Base-by-base conservation (phyloP, 2,113 vertebrate species). In the Chaenogobius annularis region DNA sequence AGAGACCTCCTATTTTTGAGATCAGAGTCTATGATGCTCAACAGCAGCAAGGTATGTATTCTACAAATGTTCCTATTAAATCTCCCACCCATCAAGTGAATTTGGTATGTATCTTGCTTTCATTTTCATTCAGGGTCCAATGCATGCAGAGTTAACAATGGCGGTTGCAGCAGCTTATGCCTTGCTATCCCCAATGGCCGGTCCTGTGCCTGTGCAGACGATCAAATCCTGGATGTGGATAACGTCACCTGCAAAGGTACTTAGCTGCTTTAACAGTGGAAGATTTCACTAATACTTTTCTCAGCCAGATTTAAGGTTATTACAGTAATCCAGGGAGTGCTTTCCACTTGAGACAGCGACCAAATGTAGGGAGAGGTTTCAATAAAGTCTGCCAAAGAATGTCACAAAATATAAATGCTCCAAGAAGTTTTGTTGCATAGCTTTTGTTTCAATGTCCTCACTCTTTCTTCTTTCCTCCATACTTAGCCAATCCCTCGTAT, bases 1-100 rank as follows among this genome's bases (percentile, higher is more conserved):
- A 98, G 87, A 93, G 97, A 62, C 97, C 97, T 0, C 97, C 97
- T 40, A 96, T 98, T 89, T 99, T 98, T 72, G 97, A 98, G 93
- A 98, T 98, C 83, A 94, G 97, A 82, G 98, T 97, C 90, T 99
- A 98, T 2, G 97, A 99, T 0, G 96, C 96, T 0, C 95, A 97
- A 83, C 97, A 98, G 91, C 97, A 99, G 81, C 96, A 97, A 94
- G 97, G 97, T 97, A 79, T 0, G 6, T 4, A 43, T 23, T 5
- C 6, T 19, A 31, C 23, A 11, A 11, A 5, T 5, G 5, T 50
- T 19, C 48, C 12, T 6, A 46, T 48, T 63, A 0, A 26, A 2
- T 19, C 10, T 54, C 14, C 26, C 9, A 19, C 19, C n/a, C n/a
- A n/a, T n/a, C 14, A 26, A 35, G 15, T 14, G 35, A n/a, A n/a